Evolutionary conservation across 2,797 vertebrate genomes (phyloP).

Genomic region (Characodon lateralis): DNA sequence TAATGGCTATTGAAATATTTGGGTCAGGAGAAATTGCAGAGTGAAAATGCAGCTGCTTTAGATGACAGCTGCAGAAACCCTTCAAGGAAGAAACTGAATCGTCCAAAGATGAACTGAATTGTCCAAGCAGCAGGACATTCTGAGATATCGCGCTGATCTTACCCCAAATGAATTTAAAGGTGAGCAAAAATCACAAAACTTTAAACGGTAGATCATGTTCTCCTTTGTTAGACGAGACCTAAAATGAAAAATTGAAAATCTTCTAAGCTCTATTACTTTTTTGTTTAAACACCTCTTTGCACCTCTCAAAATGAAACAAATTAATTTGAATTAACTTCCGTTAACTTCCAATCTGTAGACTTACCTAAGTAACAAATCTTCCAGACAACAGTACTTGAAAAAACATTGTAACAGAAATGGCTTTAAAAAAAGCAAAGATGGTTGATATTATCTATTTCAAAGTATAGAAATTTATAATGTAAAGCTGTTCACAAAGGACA

Average conservation of each 20-base stretch:
- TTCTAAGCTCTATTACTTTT: neutral
- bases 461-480: no score
- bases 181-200: slow-evolving; percentile 16
- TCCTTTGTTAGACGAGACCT: neutral
- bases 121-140: slow-evolving; percentile 23
- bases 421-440: no score
- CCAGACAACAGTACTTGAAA: neutral
- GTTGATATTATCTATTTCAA: no score
- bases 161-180: neutral
- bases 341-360: no score
- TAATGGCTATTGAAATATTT: slow-evolving; percentile 51
- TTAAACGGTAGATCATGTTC: slow-evolving; percentile 5
- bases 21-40: slow-evolving; percentile 39
- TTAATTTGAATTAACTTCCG: neutral
- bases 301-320: neutral
- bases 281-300: neutral
- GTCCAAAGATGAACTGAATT: slow-evolving; percentile 60
- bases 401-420: neutral
- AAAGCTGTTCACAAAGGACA: no score
- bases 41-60: slow-evolving; percentile 23
- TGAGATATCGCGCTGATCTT: neutral
- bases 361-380: neutral
- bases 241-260: neutral
- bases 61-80: slow-evolving; percentile 13
- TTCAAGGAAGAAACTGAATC: slow-evolving; percentile 24